phyloP scores from a whole-genome alignment of 2,888 invertebrate genomes.

The Papilio protenor region DNA sequence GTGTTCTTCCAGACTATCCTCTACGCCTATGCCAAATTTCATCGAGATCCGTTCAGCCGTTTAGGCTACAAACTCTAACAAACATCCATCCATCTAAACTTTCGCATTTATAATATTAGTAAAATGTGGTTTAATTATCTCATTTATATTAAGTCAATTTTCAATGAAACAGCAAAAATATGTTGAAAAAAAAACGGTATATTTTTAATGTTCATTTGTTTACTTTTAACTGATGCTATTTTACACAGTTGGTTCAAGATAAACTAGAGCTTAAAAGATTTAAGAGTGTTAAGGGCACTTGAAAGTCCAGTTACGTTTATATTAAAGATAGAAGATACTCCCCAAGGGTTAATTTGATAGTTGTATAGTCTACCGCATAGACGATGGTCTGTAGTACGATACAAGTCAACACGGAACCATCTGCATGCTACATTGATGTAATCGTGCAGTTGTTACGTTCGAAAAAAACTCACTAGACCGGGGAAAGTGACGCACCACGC shows the following conservation, averaged over 20 bases:
- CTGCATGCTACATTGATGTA: constrained; percentile 81
- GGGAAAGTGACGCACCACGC: constrained; percentile 80
- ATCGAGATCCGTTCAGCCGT: too few relatives aligned
- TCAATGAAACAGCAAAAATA: background rate
- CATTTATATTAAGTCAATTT: background rate
- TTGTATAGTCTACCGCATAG: background rate
- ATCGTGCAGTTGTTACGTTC: constrained; percentile 77
- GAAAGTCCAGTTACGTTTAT: background rate
- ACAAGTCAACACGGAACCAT: constrained; percentile 74
- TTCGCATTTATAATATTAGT: too few relatives aligned
- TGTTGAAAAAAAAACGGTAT: background rate
- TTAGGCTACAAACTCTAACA: too few relatives aligned
- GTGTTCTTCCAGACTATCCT: too few relatives aligned
- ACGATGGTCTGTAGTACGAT: constrained; percentile 32
- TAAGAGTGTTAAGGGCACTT: background rate
- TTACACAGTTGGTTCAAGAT: background rate
- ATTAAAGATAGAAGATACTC: background rate
- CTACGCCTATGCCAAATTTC: too few relatives aligned
- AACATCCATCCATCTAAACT: too few relatives aligned
- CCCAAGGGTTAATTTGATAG: background rate
- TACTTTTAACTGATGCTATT: background rate
- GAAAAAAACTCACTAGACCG: constrained; percentile 79
- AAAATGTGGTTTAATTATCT: background rate
- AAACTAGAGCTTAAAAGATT: background rate
- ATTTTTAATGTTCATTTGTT: background rate